Conservation (phyloP, 2,113 vertebrate genomes). For the Pollimyrus isidori region DNA sequence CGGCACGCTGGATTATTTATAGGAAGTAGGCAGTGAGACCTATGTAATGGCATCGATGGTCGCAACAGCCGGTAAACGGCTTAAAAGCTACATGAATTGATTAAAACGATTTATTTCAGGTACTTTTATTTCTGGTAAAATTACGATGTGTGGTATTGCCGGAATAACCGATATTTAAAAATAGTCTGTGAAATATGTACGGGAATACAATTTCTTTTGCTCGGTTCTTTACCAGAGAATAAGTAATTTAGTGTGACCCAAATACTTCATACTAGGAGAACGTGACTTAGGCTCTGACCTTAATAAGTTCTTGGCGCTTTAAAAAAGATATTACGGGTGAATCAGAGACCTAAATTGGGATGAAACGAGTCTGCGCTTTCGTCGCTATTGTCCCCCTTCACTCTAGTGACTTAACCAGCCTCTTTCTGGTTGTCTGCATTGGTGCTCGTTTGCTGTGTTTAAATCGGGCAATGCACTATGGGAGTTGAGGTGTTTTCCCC, state of each 20-base stretch:
- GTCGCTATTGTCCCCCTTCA: conserved; percentile 59
- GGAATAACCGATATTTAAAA: not conserved
- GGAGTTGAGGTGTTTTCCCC: conserved; percentile 54
- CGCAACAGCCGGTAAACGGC: conserved; percentile 34
- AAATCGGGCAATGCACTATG: conserved; percentile 49
- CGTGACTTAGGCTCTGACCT: conserved; percentile 2
- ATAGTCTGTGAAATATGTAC: not conserved
- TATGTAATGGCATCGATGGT: conserved; percentile 17
- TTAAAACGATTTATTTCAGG: conserved; percentile 13
- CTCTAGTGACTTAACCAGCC: conserved; percentile 47
- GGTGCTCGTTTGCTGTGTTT: conserved; percentile 32
- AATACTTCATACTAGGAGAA: conserved; percentile 31
- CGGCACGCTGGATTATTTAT: conserved; percentile 6
- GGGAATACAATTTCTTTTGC: not conserved
- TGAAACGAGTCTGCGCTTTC: conserved; percentile 27
- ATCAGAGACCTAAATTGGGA: conserved; percentile 1
- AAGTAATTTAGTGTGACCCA: conserved; percentile 29
- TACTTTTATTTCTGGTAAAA: not conserved
- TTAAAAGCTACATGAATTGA: conserved; percentile 49
- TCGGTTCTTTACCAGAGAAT: conserved; percentile 2
- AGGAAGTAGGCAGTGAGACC: not conserved
- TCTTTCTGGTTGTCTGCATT: conserved; percentile 31
- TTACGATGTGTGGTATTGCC: not conserved
- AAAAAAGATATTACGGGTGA: not conserved
- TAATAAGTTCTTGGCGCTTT: conserved; percentile 14